Conservation (phyloP, 1,140 invertebrate species). For the Drosophila melanogaster region DNA sequence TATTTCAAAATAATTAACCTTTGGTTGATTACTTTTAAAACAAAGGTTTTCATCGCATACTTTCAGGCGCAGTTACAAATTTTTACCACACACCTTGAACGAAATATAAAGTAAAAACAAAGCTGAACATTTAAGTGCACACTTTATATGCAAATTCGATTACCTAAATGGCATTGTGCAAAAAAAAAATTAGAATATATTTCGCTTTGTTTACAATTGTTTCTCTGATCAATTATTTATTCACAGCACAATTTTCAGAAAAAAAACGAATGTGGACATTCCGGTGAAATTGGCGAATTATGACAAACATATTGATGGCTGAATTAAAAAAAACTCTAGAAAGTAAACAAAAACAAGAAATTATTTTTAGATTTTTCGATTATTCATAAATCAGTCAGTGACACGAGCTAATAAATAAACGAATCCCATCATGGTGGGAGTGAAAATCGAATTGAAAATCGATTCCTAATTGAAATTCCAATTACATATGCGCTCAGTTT, state of each 20-base stretch:
- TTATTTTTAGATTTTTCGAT: conserved; percentile 33
- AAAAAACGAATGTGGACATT: conserved; percentile 34
- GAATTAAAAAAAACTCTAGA: conserved; percentile 48
- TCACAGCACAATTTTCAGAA: conserved; percentile 29
- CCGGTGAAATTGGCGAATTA: conserved; percentile 59
- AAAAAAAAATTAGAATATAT: conserved; percentile 41
- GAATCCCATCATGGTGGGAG: conserved; percentile 5
- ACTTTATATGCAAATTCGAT: conserved; percentile 52
- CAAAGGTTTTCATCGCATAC: conserved; percentile 9
- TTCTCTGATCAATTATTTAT: conserved; percentile 33
- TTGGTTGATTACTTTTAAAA: too few species aligned
- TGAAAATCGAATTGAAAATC: conserved; percentile 10
- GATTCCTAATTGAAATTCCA: conserved; percentile 37
- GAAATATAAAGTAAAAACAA: conserved; percentile 18
- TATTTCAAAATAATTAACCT: too few species aligned
- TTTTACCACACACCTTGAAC: conserved; percentile 28
- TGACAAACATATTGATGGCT: conserved; percentile 60
- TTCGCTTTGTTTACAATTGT: conserved; percentile 44
- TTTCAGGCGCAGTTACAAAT: conserved; percentile 26
- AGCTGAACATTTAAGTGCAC: conserved; percentile 30
- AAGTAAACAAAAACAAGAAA: conserved; percentile 59
- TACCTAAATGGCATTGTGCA: conserved; percentile 47
- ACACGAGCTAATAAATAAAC: conserved; percentile 23
- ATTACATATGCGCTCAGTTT: conserved; percentile 42
- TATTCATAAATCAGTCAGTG: conserved; percentile 54